Evolutionary conservation across 37 sponge, comb jelly and placozoan species (phyloP).

Genomic region (Halisarca cf. caerulea): DNA sequence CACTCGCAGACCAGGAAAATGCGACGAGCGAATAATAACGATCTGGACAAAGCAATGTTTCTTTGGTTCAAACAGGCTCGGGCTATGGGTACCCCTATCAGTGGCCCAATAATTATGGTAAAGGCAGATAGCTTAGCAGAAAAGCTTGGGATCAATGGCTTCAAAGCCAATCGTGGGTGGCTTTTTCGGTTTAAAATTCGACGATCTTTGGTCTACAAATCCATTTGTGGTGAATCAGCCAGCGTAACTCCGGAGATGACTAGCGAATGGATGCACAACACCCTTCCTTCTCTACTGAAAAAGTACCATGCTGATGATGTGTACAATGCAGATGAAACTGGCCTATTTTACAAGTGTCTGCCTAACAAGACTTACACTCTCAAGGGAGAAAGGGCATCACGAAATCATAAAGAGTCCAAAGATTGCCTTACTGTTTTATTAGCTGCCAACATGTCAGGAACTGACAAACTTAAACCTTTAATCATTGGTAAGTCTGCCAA

Average conservation of each 20-base stretch:
- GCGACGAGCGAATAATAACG: not conserved
- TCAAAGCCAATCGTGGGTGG: not conserved
- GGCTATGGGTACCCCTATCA: not conserved
- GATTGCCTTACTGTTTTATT: slow-evolving; percentile 11
- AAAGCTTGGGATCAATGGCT: not conserved
- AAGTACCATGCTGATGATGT: not conserved
- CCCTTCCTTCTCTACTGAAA: not conserved
- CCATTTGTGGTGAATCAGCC: not conserved
- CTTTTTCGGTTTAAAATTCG: not conserved
- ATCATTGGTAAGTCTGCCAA: slow-evolving; percentile 20
- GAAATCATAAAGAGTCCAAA: not conserved
- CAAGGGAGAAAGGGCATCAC: not conserved
- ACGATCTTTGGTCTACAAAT: not conserved
- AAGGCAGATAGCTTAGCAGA: slow-evolving; percentile 5
- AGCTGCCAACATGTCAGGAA: slow-evolving; percentile 19
- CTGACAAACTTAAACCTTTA: slow-evolving; percentile 18
- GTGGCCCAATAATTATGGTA: not conserved
- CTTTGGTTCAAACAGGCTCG: slow-evolving; percentile 5
- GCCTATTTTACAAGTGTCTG: slow-evolving; percentile 4
- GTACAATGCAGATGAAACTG: slow-evolving; percentile 26
- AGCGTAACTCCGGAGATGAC: not conserved
- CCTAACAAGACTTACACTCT: slow-evolving; percentile 12
- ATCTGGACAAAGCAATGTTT: slow-evolving; percentile 14
- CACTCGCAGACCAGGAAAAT: not conserved
- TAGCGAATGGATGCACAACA: not conserved